Base-by-base conservation (phyloP, 2,888 invertebrate species). In the Steinernema carpocapsae region DNA sequence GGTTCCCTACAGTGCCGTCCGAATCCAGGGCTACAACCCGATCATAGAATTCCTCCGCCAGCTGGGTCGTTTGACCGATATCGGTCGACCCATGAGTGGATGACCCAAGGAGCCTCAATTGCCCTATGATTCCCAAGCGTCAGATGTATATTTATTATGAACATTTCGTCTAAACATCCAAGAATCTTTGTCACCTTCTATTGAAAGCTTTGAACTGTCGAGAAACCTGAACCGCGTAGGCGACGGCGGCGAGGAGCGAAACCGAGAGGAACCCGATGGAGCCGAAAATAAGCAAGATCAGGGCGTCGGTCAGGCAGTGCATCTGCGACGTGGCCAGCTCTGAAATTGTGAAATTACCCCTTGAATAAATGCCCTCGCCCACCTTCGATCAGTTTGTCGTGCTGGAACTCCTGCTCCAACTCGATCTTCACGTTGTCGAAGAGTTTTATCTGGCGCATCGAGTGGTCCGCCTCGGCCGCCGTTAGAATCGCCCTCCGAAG, bases 401-500 rank as follows among this genome's bases (percentile, higher is more conserved):
- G 56, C 56, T 3, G 74, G 71, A 56, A 76, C 56, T 78, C 71
- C 19, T 75, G 74, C 10, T 76, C 78, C 72, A 82, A 71, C 52
- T 81, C 78, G 0, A 83, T 81, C 46, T 76, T 79, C 52, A 83
- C 80, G 74, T 80, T 82, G 75, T 83, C 83, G 73, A 81, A 83
- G 12, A 83, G 71, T 42, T 81, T 48, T 45, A 83, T 70, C 19
- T 59, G 51, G 45, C 70, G 12, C 71, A 32, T 45, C 74, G 52
- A 19, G 64, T 71, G 19, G 72, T 51, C 48, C 75, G 32, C 12
- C 76, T 73, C 32, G 71, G 70, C 14, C 76, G 24, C 17, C 72
- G 43, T 70, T 77, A 80, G n/a, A 80, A 75, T n/a, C n/a, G 70
- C 73, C 32, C 71, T 59, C 45, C 42, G 26, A n/a, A 51, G 24